A percentile compares a stretch with the other conserved stretches of the same genome.
phyloP scores from a whole-genome alignment of 2,797 vertebrate species.

The Oophaga sylvatica region DNA sequence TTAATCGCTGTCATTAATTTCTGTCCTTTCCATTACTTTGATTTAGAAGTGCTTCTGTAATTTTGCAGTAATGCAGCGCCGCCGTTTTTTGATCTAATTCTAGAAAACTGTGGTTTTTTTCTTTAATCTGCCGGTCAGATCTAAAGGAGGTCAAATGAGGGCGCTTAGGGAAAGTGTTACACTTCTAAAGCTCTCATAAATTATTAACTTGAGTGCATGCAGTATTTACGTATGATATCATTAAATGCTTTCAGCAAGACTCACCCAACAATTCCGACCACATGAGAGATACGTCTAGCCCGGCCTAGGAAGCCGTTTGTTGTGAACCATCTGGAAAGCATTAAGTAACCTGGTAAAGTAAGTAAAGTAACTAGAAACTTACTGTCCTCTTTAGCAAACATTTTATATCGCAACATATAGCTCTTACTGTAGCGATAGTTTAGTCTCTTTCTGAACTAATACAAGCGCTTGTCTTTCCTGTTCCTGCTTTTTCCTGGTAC shows the following conservation, averaged over 20 bases:
- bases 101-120: not conserved
- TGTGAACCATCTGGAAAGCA: slow-evolving; percentile 4
- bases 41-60: not conserved
- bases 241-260: slow-evolving; percentile 46
- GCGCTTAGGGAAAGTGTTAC: slow-evolving; percentile 11
- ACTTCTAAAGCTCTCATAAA: slow-evolving; percentile 44
- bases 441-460: too few relatives aligned
- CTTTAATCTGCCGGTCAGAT: slow-evolving; percentile 28
- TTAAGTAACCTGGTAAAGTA: not conserved
- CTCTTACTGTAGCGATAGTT: too few relatives aligned
- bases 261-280: slow-evolving; percentile 23
- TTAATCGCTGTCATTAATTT: not conserved
- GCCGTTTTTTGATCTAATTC: not conserved
- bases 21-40: not conserved
- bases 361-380: not conserved
- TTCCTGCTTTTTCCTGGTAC: not conserved
- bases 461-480: not conserved
- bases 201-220: slow-evolving; percentile 48
- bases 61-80: not conserved
- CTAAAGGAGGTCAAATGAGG: slow-evolving; percentile 46
- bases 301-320: not conserved
- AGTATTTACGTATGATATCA: slow-evolving; percentile 53
- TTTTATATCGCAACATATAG: too few relatives aligned
- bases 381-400: not conserved
- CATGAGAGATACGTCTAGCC: not conserved